Base-by-base conservation (phyloP, 2,113 vertebrate species). In the Sarotherodon lohbergeri region DNA sequence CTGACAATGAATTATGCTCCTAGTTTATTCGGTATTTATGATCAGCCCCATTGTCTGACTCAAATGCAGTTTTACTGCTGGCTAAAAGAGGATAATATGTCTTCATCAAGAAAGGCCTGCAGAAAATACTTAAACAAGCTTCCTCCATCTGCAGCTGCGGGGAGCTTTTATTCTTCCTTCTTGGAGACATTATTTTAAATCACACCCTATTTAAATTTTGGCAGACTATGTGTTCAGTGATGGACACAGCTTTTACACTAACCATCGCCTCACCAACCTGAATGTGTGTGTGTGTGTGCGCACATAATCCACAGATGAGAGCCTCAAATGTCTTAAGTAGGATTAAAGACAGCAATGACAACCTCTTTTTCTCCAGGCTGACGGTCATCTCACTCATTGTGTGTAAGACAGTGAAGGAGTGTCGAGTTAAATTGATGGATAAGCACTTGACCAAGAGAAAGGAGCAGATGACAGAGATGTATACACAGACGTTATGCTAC, bases 371-470 rank as follows among this genome's bases (percentile, higher is more conserved):
- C 91, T 88, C 61, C 54, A 61, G 89, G 88, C 86, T 85, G 90
- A 78, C 43, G 81, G 79, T 84, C 32, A 55, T 80, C 46, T 22
- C 22, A 16, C 59, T 86, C 89, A 88, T 90, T 83, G 95, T 95
- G 90, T 89, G 81, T 93, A 93, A 95, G 93, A 95, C 90, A 91
- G 92, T 91, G 66, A 92, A 91, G 90, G 90, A 96, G 90, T 95
- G 92, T 93, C 83, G 83, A 87, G 88, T 93, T 95, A 91, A 94
- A 91, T 56, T 95, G 94, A 97, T 94, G 96, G 96, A 97, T 95
- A 95, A 95, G 96, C 95, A 96, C 95, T 96, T 96, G 94, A 93
- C 95, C 78, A 66, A 71, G 86, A 91, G 80, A 94, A 91, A 84
- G 87, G 91, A 88, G 83, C 93, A 71, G 94, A 91, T 93, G 92